A percentile compares a stretch with the other conserved stretches of the same genome.
Evolutionary conservation across 1,140 invertebrate genomes (phyloP).

Genomic region (Drosophila lacteicornis): DNA sequence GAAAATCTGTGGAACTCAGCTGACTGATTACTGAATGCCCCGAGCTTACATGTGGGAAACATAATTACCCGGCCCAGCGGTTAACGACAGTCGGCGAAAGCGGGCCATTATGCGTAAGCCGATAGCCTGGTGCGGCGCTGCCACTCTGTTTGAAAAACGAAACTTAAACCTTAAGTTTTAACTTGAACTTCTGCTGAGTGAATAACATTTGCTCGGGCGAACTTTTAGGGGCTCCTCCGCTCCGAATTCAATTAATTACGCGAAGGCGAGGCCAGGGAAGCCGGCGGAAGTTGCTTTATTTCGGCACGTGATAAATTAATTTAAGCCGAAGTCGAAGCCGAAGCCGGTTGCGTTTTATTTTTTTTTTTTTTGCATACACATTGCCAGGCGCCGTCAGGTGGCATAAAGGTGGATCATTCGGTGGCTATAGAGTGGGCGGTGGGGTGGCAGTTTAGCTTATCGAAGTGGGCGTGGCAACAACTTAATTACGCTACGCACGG

Average conservation of each 20-base stretch:
- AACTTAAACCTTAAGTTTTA: slow-evolving; percentile 42
- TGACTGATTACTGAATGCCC: slow-evolving; percentile 31
- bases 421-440: too few relatives aligned
- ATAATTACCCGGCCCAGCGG: slow-evolving; percentile 44
- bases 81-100: slow-evolving; percentile 27
- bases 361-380: slow-evolving; percentile 54
- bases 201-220: slow-evolving; percentile 14
- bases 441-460: slow-evolving; percentile 8
- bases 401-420: slow-evolving; percentile 14
- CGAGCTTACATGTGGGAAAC: slow-evolving; percentile 26
- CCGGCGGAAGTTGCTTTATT: slow-evolving; percentile 63
- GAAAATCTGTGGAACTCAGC: slow-evolving; percentile 13
- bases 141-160: slow-evolving; percentile 12
- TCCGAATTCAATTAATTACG: slow-evolving; percentile 77
- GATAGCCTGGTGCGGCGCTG: slow-evolving; percentile 21
- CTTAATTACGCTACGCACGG: slow-evolving; percentile 62
- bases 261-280: slow-evolving; percentile 34
- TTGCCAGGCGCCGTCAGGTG: slow-evolving; percentile 18
- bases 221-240: slow-evolving; percentile 38
- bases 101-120: slow-evolving; percentile 48
- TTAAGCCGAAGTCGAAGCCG: slow-evolving; percentile 57
- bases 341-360: slow-evolving; percentile 30
- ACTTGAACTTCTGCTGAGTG: slow-evolving; percentile 11
- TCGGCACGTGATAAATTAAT: slow-evolving; percentile 80
- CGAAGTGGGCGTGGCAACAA: slow-evolving; percentile 56